Percentiles rank a stretch among this genome's conserved stretches.
These are phyloP conservation scores for Calameuta filiformis DNA, from an alignment of 2,888 invertebrate genomes.

Conservation along the genomic window DNA sequence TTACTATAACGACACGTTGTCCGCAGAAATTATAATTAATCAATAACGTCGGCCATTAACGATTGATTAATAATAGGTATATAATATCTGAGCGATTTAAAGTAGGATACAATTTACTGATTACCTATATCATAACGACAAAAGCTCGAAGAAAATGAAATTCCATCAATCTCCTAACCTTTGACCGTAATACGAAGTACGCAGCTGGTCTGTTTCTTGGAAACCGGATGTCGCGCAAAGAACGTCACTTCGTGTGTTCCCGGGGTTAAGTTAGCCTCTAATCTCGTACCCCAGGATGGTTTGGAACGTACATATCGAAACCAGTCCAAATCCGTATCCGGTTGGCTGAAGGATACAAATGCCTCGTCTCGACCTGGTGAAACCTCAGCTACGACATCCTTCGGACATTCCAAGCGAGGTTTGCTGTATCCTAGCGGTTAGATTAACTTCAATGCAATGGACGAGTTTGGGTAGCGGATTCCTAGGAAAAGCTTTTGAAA, in stretches of 20 bases:
- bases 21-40: too few species aligned
- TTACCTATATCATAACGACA: too few species aligned
- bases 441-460: neutral
- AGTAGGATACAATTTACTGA: too few species aligned
- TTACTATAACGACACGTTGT: too few species aligned
- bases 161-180: slow-evolving; percentile 39
- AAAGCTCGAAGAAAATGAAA: neutral
- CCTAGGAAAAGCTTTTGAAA: neutral
- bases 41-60: too few species aligned
- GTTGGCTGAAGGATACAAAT: slow-evolving; percentile 67
- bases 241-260: slow-evolving; percentile 68
- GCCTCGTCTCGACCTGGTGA: slow-evolving; percentile 64
- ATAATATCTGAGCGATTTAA: too few species aligned
- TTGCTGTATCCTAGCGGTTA: slow-evolving; percentile 64
- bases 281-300: slow-evolving; percentile 68
- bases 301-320: slow-evolving; percentile 67
- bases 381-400: slow-evolving; percentile 66
- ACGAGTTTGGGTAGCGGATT: neutral
- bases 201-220: slow-evolving; percentile 66
- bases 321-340: slow-evolving; percentile 70
- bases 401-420: slow-evolving; percentile 69
- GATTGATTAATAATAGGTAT: too few species aligned
- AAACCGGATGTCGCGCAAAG: slow-evolving; percentile 67
- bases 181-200: slow-evolving; percentile 63
- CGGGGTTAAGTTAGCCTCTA: slow-evolving; percentile 66